phyloP scores from a whole-genome alignment of 2,888 invertebrate genomes.

The Eupeodes latifasciatus region DNA sequence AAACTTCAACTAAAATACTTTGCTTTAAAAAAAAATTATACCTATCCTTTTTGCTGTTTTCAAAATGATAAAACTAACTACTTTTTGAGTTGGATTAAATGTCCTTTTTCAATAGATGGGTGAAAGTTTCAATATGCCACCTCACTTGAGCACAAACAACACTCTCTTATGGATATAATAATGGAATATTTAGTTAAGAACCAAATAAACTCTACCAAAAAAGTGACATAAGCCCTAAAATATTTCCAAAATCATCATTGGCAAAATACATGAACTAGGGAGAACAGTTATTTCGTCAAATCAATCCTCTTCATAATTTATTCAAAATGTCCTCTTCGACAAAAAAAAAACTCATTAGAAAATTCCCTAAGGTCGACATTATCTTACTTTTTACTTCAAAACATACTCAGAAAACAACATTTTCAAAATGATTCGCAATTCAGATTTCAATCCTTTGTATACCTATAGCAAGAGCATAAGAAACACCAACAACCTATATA shows the following conservation, averaged over 20 bases:
- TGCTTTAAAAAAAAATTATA: neutral
- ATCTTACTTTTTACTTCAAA: conserved; percentile 38
- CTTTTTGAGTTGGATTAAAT: neutral
- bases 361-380: conserved; percentile 41
- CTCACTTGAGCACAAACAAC: neutral
- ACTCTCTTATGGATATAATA: neutral
- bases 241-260: neutral
- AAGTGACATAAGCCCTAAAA: neutral
- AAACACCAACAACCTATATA: neutral
- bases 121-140: conserved; percentile 12
- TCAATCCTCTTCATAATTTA: conserved; percentile 65
- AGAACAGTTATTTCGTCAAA: conserved; percentile 16
- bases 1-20: neutral
- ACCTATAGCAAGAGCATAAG: neutral
- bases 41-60: neutral
- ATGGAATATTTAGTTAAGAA: conserved; percentile 20
- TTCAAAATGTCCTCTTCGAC: neutral
- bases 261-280: neutral
- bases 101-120: neutral
- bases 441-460: neutral
- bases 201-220: neutral
- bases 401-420: conserved; percentile 43
- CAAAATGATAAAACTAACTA: neutral
- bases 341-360: conserved; percentile 19
- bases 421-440: conserved; percentile 42